These are phyloP conservation scores for Conomelus anceps DNA, from an alignment of 2,888 invertebrate genomes.

Conservation along the genomic window DNA sequence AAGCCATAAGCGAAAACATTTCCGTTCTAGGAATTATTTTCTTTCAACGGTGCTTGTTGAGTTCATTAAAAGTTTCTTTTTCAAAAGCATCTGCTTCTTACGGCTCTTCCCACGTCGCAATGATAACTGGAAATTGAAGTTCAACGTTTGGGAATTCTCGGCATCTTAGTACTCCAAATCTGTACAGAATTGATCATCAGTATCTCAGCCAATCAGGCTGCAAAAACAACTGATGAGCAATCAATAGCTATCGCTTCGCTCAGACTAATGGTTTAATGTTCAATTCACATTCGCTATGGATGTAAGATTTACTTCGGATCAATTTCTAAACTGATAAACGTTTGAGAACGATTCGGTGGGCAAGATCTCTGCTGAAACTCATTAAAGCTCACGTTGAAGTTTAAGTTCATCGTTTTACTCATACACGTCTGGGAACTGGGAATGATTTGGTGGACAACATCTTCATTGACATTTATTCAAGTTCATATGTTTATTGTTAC, in stretches of 20 bases:
- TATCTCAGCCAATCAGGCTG: neutral
- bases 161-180: neutral
- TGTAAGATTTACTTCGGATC: neutral
- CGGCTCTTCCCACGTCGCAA: neutral
- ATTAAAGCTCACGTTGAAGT: no score
- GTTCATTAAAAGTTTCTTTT: neutral
- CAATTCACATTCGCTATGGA: neutral
- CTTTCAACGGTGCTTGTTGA: neutral
- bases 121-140: neutral
- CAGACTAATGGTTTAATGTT: neutral
- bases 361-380: no score
- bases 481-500: no score
- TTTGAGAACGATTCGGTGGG: no score
- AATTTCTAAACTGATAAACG: neutral
- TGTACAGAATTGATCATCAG: neutral
- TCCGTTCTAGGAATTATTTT: neutral
- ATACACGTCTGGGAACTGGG: no score
- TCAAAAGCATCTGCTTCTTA: neutral
- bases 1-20: no score
- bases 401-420: no score
- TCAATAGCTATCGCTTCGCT: neutral
- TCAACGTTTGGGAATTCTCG: neutral
- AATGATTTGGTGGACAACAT: no score
- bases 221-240: neutral
- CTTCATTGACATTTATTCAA: no score